Conservation (phyloP, 2,888 invertebrate genomes). For the Hemicrepidius hirtus region DNA sequence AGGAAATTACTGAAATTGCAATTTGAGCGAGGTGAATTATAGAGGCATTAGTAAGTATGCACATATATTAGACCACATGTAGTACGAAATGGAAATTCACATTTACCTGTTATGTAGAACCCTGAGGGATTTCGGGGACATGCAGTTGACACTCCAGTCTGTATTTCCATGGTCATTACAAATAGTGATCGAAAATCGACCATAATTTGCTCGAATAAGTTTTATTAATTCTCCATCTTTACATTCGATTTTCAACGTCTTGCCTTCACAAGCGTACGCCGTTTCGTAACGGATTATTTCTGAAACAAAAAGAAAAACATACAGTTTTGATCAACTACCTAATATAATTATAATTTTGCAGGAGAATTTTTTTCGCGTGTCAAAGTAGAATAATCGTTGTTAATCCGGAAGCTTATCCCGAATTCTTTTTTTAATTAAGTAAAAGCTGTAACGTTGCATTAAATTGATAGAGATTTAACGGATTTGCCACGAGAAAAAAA, state of each 20-base stretch:
- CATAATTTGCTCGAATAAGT: conserved; percentile 95
- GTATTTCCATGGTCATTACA: conserved; percentile 97
- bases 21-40: conserved; percentile 39
- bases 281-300: conserved; percentile 89
- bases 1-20: conserved; percentile 38
- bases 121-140: conserved; percentile 90
- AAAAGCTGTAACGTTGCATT: background rate
- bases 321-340: too few relatives aligned
- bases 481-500: background rate
- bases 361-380: too few relatives aligned
- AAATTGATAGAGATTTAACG: conserved; percentile 6
- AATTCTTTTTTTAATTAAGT: conserved; percentile 3
- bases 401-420: too few relatives aligned
- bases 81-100: conserved; percentile 28
- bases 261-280: conserved; percentile 95
- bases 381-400: too few relatives aligned
- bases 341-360: too few relatives aligned
- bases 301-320: conserved; percentile 70
- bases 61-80: conserved; percentile 40
- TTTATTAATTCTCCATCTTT: conserved; percentile 92
- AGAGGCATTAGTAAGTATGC: conserved; percentile 37
- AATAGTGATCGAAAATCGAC: conserved; percentile 94
- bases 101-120: conserved; percentile 91
- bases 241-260: conserved; percentile 91
- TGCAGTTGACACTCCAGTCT: conserved; percentile 98